A percentile compares a stretch with the other conserved stretches of the same genome.
Conservation (phyloP, 2,797 vertebrate species). For the Anisognathus igniventris region DNA sequence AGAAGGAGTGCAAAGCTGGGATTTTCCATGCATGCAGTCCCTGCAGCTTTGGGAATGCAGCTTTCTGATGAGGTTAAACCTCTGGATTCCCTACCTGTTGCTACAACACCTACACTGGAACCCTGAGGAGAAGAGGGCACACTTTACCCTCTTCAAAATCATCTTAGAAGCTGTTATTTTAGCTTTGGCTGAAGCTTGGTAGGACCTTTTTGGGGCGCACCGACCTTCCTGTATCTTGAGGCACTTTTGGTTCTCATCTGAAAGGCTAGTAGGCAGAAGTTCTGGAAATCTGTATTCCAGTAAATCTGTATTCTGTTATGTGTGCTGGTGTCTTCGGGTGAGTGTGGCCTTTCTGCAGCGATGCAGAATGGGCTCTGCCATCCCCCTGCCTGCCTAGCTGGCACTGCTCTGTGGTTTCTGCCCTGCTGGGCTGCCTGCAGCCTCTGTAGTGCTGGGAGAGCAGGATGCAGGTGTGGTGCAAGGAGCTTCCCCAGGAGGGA, state of each 20-base stretch:
- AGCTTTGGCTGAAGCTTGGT: neutral
- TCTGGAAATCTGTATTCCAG: neutral
- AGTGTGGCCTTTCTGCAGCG: fast-evolving
- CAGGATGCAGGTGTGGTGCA: neutral
- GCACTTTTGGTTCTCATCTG: neutral
- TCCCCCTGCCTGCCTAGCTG: neutral
- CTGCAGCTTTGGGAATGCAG: neutral
- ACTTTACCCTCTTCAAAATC: neutral
- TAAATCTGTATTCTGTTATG: neutral
- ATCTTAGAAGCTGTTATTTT: neutral
- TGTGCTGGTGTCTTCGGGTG: fast-evolving
- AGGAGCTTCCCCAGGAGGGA: neutral
- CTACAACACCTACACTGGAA: neutral
- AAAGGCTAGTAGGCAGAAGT: neutral
- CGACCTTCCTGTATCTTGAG: neutral
- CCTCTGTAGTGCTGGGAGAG: neutral
- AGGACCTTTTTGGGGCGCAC: neutral
- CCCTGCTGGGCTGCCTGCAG: neutral
- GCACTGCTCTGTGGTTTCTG: neutral
- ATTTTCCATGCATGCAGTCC: neutral
- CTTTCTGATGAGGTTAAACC: neutral
- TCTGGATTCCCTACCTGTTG: neutral
- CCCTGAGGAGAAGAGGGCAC: neutral
- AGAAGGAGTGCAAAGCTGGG: neutral
- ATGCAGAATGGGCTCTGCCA: neutral